phyloP scores from a whole-genome alignment of 2,888 invertebrate species.

The Peribatodes rhomboidaria region DNA sequence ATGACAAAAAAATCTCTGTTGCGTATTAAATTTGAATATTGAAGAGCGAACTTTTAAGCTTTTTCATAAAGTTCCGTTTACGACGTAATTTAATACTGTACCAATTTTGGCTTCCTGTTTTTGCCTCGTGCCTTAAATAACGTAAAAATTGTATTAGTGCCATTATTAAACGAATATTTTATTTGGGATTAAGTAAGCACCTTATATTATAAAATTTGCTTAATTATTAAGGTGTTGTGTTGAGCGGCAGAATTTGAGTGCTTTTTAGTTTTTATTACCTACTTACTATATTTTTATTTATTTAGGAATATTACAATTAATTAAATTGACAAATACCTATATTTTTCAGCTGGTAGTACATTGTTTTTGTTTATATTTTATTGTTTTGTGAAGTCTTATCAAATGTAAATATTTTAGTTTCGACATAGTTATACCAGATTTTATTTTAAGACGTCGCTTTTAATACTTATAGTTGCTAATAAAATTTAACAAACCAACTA shows the following conservation, averaged over 20 bases:
- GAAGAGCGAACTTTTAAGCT: conserved; percentile 12
- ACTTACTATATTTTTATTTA: conserved; percentile 19
- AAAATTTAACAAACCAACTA: conserved; percentile 63
- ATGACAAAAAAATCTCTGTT: too few species aligned
- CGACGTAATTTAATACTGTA: not conserved
- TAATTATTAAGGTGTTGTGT: conserved; percentile 31
- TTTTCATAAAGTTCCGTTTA: not conserved
- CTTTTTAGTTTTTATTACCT: conserved; percentile 5
- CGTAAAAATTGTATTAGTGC: conserved; percentile 40
- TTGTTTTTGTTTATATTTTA: conserved; percentile 30
- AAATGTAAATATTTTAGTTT: conserved; percentile 53
- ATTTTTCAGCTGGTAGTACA: conserved; percentile 6
- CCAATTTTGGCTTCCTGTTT: conserved; percentile 26
- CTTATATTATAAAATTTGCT: conserved; percentile 21
- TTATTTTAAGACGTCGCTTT: conserved; percentile 65
- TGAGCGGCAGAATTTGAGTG: conserved; percentile 18
- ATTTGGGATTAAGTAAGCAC: conserved; percentile 20
- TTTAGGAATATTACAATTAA: conserved; percentile 7
- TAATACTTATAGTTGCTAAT: conserved; percentile 69
- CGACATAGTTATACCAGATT: conserved; percentile 52
- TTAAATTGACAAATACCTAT: conserved; percentile 10
- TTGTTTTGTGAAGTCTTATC: conserved; percentile 40
- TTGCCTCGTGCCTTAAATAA: conserved; percentile 43
- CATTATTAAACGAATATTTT: conserved; percentile 39
- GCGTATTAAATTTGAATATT: not conserved